Percentiles rank a stretch among this genome's conserved stretches.
Evolutionary conservation across 2,888 invertebrate genomes (phyloP).

Genomic region (Drosophila quasianomalipes): DNA sequence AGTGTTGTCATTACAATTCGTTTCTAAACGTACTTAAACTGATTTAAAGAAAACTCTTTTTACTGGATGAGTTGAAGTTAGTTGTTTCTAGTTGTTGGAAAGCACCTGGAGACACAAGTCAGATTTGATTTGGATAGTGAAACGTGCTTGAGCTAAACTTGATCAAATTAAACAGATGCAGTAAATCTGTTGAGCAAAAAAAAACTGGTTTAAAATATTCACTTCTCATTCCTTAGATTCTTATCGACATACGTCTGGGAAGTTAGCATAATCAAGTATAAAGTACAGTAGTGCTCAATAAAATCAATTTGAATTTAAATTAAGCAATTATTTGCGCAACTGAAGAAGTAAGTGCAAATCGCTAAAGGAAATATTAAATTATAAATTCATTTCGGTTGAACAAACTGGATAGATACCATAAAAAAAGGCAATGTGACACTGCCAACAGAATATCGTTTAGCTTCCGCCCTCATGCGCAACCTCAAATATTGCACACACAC

Average conservation of each 20-base stretch:
- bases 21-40: not conserved
- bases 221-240: not conserved
- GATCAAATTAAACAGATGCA: not conserved
- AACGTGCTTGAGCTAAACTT: not conserved
- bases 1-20: not conserved
- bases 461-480: constrained; percentile 1
- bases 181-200: not conserved
- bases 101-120: not conserved
- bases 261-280: not conserved
- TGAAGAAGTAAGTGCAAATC: not conserved
- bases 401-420: not conserved
- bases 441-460: constrained; percentile 32
- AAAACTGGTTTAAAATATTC: not conserved
- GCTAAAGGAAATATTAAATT: not conserved
- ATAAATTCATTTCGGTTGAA: not conserved
- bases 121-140: not conserved
- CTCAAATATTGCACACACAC: constrained; percentile 9
- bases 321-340: not conserved
- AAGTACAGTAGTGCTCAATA: not conserved
- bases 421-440: constrained; percentile 12
- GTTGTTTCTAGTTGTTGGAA: not conserved
- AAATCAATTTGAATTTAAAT: constrained; percentile 1
- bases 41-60: not conserved
- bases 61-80: not conserved
- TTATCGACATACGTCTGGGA: not conserved